Conservation (phyloP, 2,797 vertebrate species). For the Jordanella pulchra region DNA sequence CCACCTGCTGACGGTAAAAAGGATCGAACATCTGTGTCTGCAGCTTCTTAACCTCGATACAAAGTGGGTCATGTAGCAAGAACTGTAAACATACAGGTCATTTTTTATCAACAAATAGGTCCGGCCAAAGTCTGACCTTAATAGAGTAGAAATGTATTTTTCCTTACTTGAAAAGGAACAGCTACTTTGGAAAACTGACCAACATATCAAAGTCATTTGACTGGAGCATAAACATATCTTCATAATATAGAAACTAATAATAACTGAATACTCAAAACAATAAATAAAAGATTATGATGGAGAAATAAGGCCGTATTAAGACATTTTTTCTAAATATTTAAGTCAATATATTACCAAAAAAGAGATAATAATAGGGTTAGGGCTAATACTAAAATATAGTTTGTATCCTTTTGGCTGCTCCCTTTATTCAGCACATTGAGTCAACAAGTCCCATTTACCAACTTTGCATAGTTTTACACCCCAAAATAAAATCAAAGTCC, state of each 20-base stretch:
- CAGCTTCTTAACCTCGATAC: neutral
- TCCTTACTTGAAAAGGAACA: neutral
- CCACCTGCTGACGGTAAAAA: neutral
- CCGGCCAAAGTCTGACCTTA: neutral
- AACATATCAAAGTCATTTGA: neutral
- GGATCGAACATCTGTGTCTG: neutral
- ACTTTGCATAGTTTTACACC: too few species aligned
- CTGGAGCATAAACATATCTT: neutral
- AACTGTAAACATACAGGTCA: neutral
- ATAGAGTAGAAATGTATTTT: neutral
- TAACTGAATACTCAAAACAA: neutral
- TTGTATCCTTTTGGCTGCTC: too few species aligned
- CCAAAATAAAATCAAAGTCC: too few species aligned
- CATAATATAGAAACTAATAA: neutral
- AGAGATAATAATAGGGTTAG: too few species aligned
- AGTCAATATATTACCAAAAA: too few species aligned
- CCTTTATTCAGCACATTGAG: too few species aligned
- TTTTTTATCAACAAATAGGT: conserved; percentile 2
- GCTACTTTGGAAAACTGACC: neutral
- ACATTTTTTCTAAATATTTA: too few species aligned
- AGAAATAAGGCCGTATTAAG: too few species aligned
- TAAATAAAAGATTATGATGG: neutral
- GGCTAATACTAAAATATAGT: too few species aligned
- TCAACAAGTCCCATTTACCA: too few species aligned
- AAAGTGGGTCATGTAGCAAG: neutral